Conservation (phyloP, 2,113 vertebrate species). For the Pholis gunnellus region DNA sequence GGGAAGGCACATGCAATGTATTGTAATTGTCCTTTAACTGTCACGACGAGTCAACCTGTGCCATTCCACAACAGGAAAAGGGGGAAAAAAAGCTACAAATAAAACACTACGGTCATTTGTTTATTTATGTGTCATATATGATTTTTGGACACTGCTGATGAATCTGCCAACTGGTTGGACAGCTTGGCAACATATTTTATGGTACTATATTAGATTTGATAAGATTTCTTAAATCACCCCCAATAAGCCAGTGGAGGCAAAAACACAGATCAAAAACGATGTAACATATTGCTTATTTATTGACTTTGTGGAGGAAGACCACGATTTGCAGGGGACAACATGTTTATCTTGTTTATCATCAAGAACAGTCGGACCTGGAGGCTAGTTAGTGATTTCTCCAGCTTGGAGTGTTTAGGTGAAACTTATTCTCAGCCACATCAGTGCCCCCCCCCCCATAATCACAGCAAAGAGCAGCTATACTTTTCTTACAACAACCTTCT, state of each 20-base stretch:
- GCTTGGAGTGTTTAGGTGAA: neutral
- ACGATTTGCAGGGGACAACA: neutral
- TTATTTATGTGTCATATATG: neutral
- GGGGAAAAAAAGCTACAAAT: neutral
- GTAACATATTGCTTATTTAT: slow-evolving; percentile 21
- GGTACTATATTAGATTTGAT: slow-evolving; percentile 6
- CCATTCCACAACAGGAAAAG: neutral
- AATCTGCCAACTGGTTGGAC: neutral
- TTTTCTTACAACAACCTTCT: neutral
- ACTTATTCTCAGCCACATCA: neutral
- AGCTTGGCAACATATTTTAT: neutral
- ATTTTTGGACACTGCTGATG: neutral
- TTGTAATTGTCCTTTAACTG: neutral
- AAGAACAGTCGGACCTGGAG: neutral
- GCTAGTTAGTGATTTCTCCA: neutral
- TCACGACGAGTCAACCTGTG: neutral
- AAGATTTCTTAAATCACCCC: slow-evolving; percentile 2
- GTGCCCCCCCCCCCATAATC: slow-evolving; percentile 21
- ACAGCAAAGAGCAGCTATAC: slow-evolving; percentile 21
- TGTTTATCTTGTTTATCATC: slow-evolving; percentile 2
- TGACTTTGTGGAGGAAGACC: neutral
- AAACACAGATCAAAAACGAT: neutral
- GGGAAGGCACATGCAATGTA: neutral
- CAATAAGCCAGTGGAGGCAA: neutral
- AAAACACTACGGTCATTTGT: neutral